These are phyloP conservation scores for Cassiopea xamachana DNA, from an alignment of 30 jellyfish, hydroid and myxozoan genomes.

Conservation along the genomic window DNA sequence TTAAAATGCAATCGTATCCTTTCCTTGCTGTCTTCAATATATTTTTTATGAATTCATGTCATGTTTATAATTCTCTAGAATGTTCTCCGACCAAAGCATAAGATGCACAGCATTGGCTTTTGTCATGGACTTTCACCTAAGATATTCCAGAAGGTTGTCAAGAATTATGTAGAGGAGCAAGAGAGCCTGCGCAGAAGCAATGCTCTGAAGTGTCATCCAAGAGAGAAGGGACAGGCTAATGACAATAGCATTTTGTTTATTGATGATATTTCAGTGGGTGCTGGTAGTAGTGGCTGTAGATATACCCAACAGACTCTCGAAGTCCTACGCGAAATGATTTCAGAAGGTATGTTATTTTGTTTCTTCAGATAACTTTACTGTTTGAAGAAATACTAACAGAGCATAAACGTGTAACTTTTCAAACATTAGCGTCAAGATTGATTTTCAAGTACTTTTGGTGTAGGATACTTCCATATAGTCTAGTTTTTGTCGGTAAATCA, in stretches of 20 bases:
- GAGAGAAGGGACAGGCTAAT: slow-evolving; percentile 19
- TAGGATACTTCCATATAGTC: too few species aligned
- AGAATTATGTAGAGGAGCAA: slow-evolving; percentile 32
- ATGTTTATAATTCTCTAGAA: slow-evolving; percentile 3
- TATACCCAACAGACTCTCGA: slow-evolving; percentile 71
- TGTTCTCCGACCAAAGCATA: slow-evolving; percentile 28
- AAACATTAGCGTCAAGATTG: too few species aligned
- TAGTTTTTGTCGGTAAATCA: too few species aligned
- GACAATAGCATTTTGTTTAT: slow-evolving; percentile 55
- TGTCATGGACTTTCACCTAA: slow-evolving; percentile 41
- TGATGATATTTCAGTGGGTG: slow-evolving; percentile 72
- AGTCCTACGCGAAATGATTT: slow-evolving; percentile 64
- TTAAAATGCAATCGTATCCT: too few species aligned
- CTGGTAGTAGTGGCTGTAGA: background rate
- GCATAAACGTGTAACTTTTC: too few species aligned
- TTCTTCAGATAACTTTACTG: too few species aligned
- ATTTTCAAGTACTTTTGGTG: too few species aligned
- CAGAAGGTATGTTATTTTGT: slow-evolving; percentile 59
- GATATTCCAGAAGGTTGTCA: slow-evolving; percentile 51
- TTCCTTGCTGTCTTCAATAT: too few species aligned
- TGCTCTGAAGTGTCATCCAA: slow-evolving; percentile 43
- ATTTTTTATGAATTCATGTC: too few species aligned
- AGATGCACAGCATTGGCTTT: slow-evolving; percentile 25
- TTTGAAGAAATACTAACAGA: too few species aligned
- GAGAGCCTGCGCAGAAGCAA: slow-evolving; percentile 39